Base-by-base conservation (phyloP, 2,113 vertebrate species). In the Hemibagrus wyckioides region DNA sequence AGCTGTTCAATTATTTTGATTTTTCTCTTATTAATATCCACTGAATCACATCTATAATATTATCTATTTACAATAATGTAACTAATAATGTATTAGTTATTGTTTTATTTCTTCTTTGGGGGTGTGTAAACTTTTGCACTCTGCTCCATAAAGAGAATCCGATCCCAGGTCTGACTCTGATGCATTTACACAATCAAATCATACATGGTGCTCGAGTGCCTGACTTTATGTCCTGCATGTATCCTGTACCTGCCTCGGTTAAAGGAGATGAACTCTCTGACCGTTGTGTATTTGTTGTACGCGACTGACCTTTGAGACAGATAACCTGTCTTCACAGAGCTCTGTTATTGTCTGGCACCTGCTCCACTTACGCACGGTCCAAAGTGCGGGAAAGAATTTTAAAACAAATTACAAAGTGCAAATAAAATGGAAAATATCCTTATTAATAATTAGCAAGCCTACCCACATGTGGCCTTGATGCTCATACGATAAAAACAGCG, bases 361-460 rank as follows among this genome's bases (percentile, higher is more conserved):
- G 1, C 48, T 82, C 41, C 28, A 86, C 25, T 88, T 88, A 71
- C 84, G 1, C 76, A 87, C 79, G 67, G 88, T 86, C 52, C 88
- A 91, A 91, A 89, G 90, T 88, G 2, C 88, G 41, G 73, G 86
- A 87, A 77, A 89, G 76, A 85, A 88, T 89, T 89, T 87, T 85
- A 65, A 91, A 89, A 89, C 87, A 89, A 89, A 89, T 89, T 82
- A 79, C 90, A 89, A 89, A 88, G 90, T 91, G 82, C 88, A 91
- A 89, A 88, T 89, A 89, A 91, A 91, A 83, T 82, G 85, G 81
- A 83, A 88, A 88, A 91, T 88, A 88, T 88, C 88, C 41, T 80
- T 88, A 91, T 91, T 91, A 91, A 91, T 91, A 88, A 91, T 91
- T 91, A 91, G 82, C 90, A 71, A 89, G 85, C 9, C 80, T 77